Conservation (phyloP, 2,888 invertebrate genomes). For the Drosophila mulleri region DNA sequence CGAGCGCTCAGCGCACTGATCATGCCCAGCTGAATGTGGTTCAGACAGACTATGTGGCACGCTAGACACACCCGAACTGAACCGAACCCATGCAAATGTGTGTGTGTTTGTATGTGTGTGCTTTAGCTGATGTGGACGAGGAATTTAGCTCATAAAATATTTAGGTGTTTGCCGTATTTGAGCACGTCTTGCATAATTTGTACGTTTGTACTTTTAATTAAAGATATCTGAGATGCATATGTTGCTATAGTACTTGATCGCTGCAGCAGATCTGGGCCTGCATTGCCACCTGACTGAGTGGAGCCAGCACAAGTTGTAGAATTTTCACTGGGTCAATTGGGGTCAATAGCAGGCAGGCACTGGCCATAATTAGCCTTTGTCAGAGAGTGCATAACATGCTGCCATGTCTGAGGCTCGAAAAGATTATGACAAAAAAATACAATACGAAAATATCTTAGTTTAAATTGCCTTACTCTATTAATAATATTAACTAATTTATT, state of each 20-base stretch:
- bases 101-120: conserved; percentile 20
- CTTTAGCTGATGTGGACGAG: conserved; percentile 32
- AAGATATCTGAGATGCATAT: conserved; percentile 67
- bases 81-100: conserved; percentile 16
- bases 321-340: conserved; percentile 22
- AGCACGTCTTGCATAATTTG: conserved; percentile 78
- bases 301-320: background rate
- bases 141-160: conserved; percentile 72
- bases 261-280: conserved; percentile 23
- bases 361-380: conserved; percentile 37
- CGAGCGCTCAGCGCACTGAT: conserved; percentile 58
- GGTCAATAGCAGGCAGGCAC: conserved; percentile 37
- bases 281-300: conserved; percentile 41
- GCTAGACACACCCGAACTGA: conserved; percentile 52
- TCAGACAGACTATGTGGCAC: conserved; percentile 46
- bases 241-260: conserved; percentile 8
- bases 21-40: conserved; percentile 56
- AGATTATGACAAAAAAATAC: background rate
- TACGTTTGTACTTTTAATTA: conserved; percentile 76
- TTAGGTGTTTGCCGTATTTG: conserved; percentile 81
- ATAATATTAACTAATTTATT: background rate
- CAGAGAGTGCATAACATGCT: conserved; percentile 5
- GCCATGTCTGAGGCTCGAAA: conserved; percentile 14
- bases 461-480: background rate
- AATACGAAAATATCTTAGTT: background rate